Evolutionary conservation across 2,113 vertebrate species (phyloP).

Genomic region (Psammodynastes pulverulentus): DNA sequence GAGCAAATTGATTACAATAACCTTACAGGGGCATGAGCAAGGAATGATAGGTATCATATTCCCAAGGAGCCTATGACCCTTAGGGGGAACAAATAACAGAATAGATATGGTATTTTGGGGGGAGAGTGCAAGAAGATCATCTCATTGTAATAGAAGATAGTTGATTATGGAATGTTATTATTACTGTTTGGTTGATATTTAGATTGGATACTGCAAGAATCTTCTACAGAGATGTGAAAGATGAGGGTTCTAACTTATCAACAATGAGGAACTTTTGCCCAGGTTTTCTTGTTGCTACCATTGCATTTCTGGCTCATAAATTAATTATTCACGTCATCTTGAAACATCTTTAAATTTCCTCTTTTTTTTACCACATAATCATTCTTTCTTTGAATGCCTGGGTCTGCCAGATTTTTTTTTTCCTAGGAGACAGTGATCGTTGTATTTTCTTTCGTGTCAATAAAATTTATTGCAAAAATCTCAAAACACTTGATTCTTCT

Average conservation of each 20-base stretch:
- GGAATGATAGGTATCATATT: not conserved
- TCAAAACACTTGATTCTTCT: not conserved
- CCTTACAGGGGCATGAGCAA: not conserved
- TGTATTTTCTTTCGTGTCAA: not conserved
- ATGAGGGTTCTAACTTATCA: not conserved
- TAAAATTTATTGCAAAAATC: not conserved
- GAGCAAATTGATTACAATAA: not conserved
- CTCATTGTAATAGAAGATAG: not conserved
- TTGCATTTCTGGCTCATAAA: not conserved
- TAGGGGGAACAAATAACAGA: not conserved
- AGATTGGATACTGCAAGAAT: not conserved
- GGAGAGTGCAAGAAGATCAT: not conserved
- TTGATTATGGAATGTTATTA: not conserved
- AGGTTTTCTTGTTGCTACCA: not conserved
- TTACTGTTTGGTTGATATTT: not conserved
- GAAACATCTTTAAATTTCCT: not conserved
- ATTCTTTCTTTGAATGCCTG: not conserved
- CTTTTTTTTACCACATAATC: not conserved
- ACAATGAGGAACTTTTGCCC: not conserved
- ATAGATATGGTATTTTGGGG: not conserved
- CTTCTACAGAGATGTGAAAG: not conserved
- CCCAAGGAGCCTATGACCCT: not conserved
- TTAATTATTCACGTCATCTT: not conserved
- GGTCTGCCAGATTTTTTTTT: not conserved
- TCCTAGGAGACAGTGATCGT: not conserved